Evolutionary conservation across 2,797 vertebrate species (phyloP).

Genomic region (Sternotherus odoratus): DNA sequence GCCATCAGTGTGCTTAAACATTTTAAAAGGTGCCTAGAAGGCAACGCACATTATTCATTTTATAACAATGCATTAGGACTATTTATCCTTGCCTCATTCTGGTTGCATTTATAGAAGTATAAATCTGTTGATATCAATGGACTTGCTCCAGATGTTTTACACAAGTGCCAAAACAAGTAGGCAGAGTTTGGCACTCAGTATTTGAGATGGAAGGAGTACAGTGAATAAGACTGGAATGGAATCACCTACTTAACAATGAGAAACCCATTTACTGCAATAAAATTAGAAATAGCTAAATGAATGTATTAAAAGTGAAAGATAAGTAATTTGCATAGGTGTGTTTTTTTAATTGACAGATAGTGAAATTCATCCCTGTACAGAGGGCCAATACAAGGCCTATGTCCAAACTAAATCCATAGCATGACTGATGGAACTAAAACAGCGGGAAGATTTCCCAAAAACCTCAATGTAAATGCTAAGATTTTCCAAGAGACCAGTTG

Average conservation of each 20-base stretch:
- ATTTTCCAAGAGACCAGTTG: background rate
- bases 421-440: rapidly evolving
- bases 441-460: background rate
- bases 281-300: background rate
- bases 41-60: background rate
- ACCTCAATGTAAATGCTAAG: background rate
- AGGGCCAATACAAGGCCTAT: background rate
- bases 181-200: background rate
- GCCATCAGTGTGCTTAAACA: background rate
- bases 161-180: background rate
- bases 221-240: background rate
- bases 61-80: background rate
- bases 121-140: background rate
- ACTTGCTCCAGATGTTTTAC: background rate
- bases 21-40: background rate
- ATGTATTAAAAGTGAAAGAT: background rate
- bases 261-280: rapidly evolving
- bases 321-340: background rate
- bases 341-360: background rate
- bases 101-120: background rate
- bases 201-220: background rate
- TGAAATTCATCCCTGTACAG: background rate
- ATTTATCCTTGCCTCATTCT: background rate
- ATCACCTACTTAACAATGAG: background rate
- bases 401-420: background rate